Evolutionary conservation across 2,888 invertebrate species (phyloP), one percentile per base, ranked within the genome.

Genomic region (Agrotis ipsilon): DNA sequence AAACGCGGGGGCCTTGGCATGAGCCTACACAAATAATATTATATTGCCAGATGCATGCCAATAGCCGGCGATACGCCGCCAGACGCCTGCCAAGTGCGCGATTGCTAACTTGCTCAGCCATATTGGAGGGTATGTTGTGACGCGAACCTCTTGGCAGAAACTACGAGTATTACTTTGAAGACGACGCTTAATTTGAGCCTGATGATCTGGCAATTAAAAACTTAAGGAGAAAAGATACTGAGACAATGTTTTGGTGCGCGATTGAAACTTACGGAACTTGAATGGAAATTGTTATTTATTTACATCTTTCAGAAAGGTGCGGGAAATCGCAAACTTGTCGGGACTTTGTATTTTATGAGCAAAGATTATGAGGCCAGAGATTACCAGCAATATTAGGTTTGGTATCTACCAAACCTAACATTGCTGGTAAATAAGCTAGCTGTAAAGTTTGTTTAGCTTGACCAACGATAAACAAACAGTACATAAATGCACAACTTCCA

Each of bases 21-120:
- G 87, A 81, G 92, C 92, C 93, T 92, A 92, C 91, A 94, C 93
- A 93, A 95, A 96, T 95, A 95, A 95, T 96, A 96, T 95, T 93
- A 94, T 94, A 96, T 94, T 93, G 94, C 92, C 89, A 88, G 88
- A 84, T 85, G 85, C 92, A 93, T 95, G 95, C 95, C 95, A 95
- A 95, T 94, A 94, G 89, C 88, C 88, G 84, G 86, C 83, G 81
- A 80, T 71, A 76, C 68, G 75, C 74, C 70, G 80, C 89, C 85
- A 88, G 89, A 88, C 89, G 85, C 78, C 87, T 89, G 89, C 89
- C 94, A 94, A 94, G 88, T 89, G 86, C 85, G 83, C 88, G 91
- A 92, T 92, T 92, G 91, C 90, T 88, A 87, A 86, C 85, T 82
- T 82, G 80, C 81, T 61, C 74, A 64, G 67, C 77, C 78, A 81